Percentiles rank a stretch among this genome's conserved stretches.
phyloP scores from a whole-genome alignment of 2,888 invertebrate species.

The Maniola hyperantus region DNA sequence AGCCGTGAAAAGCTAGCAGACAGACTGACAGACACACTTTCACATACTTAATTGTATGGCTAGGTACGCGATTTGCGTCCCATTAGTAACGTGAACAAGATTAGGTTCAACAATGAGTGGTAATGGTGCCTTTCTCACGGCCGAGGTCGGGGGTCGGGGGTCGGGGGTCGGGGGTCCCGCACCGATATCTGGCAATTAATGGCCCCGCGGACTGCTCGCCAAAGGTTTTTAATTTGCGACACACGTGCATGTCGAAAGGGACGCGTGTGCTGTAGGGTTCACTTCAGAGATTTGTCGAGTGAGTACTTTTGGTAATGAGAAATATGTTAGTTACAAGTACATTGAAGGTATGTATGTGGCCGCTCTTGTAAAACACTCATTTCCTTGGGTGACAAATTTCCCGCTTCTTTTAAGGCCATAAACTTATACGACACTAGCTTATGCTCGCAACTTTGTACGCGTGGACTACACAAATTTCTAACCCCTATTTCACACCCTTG shows the following conservation, averaged over 20 bases:
- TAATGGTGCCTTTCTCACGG: conserved; percentile 67
- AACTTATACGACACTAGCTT: no score
- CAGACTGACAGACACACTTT: no score
- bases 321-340: conserved; percentile 30
- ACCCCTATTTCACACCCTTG: no score
- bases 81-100: conserved; percentile 27
- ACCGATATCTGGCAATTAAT: conserved; percentile 66
- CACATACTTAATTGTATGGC: no score
- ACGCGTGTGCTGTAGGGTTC: conserved; percentile 60
- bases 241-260: conserved; percentile 72
- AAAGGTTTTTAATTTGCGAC: conserved; percentile 76
- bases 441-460: no score
- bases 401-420: no score
- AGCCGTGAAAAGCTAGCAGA: no score
- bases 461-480: no score
- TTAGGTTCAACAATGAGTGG: conserved; percentile 45
- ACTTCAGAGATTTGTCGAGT: conserved; percentile 40
- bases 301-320: conserved; percentile 34
- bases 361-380: neutral
- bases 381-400: no score
- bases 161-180: no score
- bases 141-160: conserved; percentile 45
- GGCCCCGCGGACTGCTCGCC: conserved; percentile 52
- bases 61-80: conserved; percentile 2
- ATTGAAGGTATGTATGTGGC: neutral